A percentile compares a stretch with the other conserved stretches of the same genome.
These are phyloP conservation scores for Alloscopus bannaensis DNA, from an alignment of 2,888 invertebrate genomes.

Conservation along the genomic window DNA sequence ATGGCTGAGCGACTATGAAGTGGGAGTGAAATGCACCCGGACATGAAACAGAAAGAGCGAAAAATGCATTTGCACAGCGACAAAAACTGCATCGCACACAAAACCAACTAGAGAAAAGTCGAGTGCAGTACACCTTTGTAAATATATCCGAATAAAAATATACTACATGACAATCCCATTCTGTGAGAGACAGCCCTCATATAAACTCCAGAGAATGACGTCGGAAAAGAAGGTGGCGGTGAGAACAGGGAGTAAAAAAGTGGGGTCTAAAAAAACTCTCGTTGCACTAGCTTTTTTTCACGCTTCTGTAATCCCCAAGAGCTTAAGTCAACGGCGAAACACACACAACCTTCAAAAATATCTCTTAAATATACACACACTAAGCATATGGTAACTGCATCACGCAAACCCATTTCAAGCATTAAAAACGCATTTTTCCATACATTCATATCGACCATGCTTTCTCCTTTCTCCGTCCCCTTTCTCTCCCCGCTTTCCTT, in stretches of 20 bases:
- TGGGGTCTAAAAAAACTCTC: slow-evolving; percentile 40
- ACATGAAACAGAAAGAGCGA: slow-evolving; percentile 38
- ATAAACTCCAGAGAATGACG: too few relatives aligned
- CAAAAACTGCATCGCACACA: neutral
- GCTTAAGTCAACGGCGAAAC: slow-evolving; percentile 61
- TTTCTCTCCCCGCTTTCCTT: slow-evolving; percentile 8
- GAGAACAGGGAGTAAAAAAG: neutral
- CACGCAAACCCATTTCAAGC: slow-evolving; percentile 52
- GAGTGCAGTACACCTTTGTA: too few relatives aligned
- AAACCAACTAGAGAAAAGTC: slow-evolving; percentile 13
- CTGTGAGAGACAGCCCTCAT: slow-evolving; percentile 37
- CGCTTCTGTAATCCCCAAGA: slow-evolving; percentile 59
- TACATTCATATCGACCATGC: slow-evolving; percentile 41
- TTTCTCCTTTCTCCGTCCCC: slow-evolving; percentile 28
- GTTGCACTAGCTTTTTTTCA: slow-evolving; percentile 58
- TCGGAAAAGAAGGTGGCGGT: slow-evolving; percentile 9
- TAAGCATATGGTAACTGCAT: slow-evolving; percentile 55
- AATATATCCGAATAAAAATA: neutral
- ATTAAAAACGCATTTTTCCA: slow-evolving; percentile 59
- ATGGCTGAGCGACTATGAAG: slow-evolving; percentile 41
- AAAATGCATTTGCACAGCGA: neutral
- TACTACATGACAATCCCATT: slow-evolving; percentile 53
- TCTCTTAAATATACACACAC: slow-evolving; percentile 1
- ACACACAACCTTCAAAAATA: too few relatives aligned
- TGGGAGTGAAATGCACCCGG: slow-evolving; percentile 13